phyloP scores from a whole-genome alignment of 1,140 invertebrate genomes.

The Monochamus saltuarius region DNA sequence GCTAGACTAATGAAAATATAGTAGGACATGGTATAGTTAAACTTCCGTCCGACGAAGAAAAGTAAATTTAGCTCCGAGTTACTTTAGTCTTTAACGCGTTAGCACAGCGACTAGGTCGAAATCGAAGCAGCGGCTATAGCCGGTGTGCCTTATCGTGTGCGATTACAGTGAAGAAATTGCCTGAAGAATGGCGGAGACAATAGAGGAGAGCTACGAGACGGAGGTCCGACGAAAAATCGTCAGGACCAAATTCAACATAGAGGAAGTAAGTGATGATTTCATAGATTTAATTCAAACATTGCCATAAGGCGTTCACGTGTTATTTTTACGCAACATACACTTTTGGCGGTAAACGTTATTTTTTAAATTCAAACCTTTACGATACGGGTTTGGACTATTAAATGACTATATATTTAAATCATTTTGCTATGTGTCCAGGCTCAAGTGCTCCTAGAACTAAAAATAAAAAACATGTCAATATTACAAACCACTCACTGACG shows the following conservation, averaged over 20 bases:
- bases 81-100: conserved; percentile 37
- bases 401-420: too few relatives aligned
- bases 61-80: conserved; percentile 40
- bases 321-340: too few relatives aligned
- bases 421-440: too few relatives aligned
- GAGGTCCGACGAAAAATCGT: conserved; percentile 58
- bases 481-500: too few relatives aligned
- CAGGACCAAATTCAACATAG: conserved; percentile 58
- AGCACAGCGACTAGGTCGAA: conserved; percentile 30
- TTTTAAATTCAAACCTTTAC: too few relatives aligned
- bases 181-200: conserved; percentile 43
- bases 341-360: too few relatives aligned
- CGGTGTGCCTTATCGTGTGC: conserved; percentile 22
- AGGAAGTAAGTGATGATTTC: conserved; percentile 51
- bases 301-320: too few relatives aligned
- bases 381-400: too few relatives aligned
- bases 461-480: too few relatives aligned
- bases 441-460: too few relatives aligned
- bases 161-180: conserved; percentile 24
- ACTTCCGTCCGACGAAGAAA: conserved; percentile 39
- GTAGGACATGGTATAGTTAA: conserved; percentile 27
- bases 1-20: conserved; percentile 22
- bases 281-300: too few relatives aligned
- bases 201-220: conserved; percentile 56
- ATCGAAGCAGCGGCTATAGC: conserved; percentile 18